Base-by-base conservation (phyloP, 2,888 invertebrate species). In the Polydrusus cervinus region DNA sequence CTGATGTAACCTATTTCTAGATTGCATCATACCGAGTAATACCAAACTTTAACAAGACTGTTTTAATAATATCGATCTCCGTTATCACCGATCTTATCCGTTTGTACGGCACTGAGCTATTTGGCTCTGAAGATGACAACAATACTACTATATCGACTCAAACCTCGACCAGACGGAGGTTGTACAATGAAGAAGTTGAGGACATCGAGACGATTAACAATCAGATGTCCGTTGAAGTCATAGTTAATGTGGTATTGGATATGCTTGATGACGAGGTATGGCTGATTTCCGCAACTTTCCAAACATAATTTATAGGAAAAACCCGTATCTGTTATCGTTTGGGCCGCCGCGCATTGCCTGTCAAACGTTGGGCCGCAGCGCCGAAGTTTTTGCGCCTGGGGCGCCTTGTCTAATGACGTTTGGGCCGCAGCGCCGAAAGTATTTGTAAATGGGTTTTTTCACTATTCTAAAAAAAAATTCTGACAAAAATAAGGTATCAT, bases 181-280 rank as follows among this genome's bases (percentile, higher is more conserved):
- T 79, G n/a, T 79, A 79, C 43, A 61, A 64, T 14, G 53, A 75
- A 49, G 76, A 79, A 1, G 69, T 74, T 3, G 74, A 77, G 13
- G 77, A 75, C 3, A 66, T 74, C 47, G 66, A 75, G 16, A 38
- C 38, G 43, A 40, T 66, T 66, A 16, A 64, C 13, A 62, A 75
- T 14, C 43, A 74, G 14, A 69, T 78, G 30, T 74, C 66, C 1
- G 61, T 74, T 6, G 73, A 76, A 34, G 49, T 61, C 43, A 68
- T 81, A 43, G 66, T 79, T 18, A 78, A 78, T 51, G 74, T 78
- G 14, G 53, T 81, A 7, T 45, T 81, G 60, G 79, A 80, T 73
- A 78, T 81, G 75, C 68, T 81, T 20, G 79, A 81, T 60, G 79
- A 79, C 61, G 80, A 81, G 69, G 81, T 79, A 70, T 55, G 66